Conservation (phyloP, 1,140 invertebrate species). For the Dryas iulia region DNA sequence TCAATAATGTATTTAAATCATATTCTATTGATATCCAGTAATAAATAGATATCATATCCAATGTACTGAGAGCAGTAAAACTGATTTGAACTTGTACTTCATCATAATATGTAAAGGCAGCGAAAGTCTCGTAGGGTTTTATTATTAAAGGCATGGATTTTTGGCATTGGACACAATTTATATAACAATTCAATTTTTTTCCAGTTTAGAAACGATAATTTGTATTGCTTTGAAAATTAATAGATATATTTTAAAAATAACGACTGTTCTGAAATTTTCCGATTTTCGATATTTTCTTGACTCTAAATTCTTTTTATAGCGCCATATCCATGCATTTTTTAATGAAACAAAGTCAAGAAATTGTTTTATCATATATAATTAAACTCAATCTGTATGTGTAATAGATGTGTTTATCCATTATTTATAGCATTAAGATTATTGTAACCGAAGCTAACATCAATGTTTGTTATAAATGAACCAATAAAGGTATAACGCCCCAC, state of each 20-base stretch:
- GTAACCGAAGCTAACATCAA: constrained; percentile 46
- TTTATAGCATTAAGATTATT: constrained; percentile 47
- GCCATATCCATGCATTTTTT: neutral
- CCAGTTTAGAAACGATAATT: too few species aligned
- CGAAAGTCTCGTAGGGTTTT: neutral
- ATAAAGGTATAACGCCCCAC: constrained; percentile 14
- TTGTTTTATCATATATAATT: constrained; percentile 18
- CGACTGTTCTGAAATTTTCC: too few species aligned
- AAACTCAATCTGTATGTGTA: constrained; percentile 27
- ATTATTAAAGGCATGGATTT: neutral
- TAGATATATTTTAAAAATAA: too few species aligned
- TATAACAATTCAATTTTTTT: too few species aligned
- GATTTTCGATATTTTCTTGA: too few species aligned
- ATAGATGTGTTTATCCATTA: constrained; percentile 39
- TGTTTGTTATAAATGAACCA: constrained; percentile 57
- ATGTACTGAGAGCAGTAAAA: too few species aligned
- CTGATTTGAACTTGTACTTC: neutral
- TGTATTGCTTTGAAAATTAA: too few species aligned
- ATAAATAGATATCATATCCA: too few species aligned
- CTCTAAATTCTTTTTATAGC: neutral
- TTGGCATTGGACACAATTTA: neutral
- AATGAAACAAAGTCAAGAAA: constrained; percentile 6
- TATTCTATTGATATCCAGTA: too few species aligned
- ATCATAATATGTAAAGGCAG: neutral
- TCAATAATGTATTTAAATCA: too few species aligned